A percentile compares a stretch with the other conserved stretches of the same genome.
These are phyloP conservation scores for Psilopogon haemacephalus DNA, from an alignment of 2,113 vertebrate genomes.

Conservation along the genomic window DNA sequence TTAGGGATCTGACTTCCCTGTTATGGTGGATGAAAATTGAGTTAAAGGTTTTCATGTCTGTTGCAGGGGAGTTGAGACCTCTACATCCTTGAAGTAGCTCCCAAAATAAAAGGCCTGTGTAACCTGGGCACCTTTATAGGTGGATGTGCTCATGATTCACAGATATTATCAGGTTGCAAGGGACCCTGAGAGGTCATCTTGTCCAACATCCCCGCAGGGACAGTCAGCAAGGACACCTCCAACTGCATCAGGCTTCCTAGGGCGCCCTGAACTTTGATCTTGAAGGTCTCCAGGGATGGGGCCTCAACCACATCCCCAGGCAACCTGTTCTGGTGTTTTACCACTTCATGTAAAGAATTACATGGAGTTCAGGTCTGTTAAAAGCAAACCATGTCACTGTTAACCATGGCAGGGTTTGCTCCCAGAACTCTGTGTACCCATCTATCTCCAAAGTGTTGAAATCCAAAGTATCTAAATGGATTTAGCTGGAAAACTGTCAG, in stretches of 20 bases:
- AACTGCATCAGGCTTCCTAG: too few relatives aligned
- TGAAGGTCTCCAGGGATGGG: too few relatives aligned
- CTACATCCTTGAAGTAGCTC: neutral
- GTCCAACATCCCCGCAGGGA: too few relatives aligned
- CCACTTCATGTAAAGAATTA: neutral
- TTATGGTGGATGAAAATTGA: neutral
- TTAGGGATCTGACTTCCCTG: neutral
- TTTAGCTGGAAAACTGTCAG: neutral
- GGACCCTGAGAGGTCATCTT: too few relatives aligned
- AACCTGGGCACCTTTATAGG: neutral
- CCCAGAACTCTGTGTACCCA: accelerated
- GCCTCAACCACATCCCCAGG: too few relatives aligned
- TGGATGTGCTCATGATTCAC: neutral
- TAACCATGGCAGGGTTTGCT: neutral
- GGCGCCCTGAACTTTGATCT: too few relatives aligned
- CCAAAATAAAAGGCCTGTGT: neutral
- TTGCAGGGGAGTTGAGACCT: neutral
- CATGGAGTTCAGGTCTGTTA: neutral
- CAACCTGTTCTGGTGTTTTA: too few relatives aligned
- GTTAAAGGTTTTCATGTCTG: neutral
- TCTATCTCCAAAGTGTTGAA: neutral
- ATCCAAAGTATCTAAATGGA: neutral
- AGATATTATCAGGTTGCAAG: too few relatives aligned
- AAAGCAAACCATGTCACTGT: accelerated
- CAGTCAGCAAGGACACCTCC: too few relatives aligned